Percentiles rank a stretch among this genome's conserved stretches.
These are phyloP conservation scores for Lasioglossum vierecki DNA, from an alignment of 2,888 invertebrate species.

Conservation along the genomic window DNA sequence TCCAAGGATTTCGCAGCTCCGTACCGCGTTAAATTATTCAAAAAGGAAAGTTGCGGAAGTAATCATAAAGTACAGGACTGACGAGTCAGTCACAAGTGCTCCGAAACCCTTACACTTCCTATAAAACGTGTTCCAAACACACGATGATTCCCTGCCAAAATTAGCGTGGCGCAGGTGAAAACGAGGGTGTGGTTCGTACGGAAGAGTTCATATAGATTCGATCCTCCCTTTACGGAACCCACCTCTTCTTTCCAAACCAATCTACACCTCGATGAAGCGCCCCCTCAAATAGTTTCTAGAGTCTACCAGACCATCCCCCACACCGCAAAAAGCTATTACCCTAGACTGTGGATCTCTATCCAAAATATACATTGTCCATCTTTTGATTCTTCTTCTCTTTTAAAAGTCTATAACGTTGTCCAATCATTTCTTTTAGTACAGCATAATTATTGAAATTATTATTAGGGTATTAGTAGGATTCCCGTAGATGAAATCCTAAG, in stretches of 20 bases:
- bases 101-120: no score
- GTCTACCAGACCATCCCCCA: background rate
- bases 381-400: background rate
- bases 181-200: constrained; percentile 7
- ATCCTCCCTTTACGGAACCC: background rate
- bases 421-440: background rate
- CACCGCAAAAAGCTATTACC: background rate
- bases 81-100: background rate
- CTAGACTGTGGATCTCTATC: background rate
- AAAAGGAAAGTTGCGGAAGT: background rate
- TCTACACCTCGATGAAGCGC: background rate
- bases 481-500: no score
- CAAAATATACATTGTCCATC: background rate
- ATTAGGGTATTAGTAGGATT: no score
- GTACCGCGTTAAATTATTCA: background rate
- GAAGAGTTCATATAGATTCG: background rate
- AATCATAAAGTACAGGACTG: background rate
- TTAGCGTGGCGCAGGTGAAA: background rate
- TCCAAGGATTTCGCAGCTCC: background rate
- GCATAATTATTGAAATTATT: no score
- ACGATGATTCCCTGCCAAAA: background rate
- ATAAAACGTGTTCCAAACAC: background rate
- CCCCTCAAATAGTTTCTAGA: background rate
- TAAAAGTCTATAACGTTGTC: no score
- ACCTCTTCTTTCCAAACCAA: background rate